Evolutionary conservation across 2,113 vertebrate genomes (phyloP).

Genomic region (Apistogramma diplotaenia): DNA sequence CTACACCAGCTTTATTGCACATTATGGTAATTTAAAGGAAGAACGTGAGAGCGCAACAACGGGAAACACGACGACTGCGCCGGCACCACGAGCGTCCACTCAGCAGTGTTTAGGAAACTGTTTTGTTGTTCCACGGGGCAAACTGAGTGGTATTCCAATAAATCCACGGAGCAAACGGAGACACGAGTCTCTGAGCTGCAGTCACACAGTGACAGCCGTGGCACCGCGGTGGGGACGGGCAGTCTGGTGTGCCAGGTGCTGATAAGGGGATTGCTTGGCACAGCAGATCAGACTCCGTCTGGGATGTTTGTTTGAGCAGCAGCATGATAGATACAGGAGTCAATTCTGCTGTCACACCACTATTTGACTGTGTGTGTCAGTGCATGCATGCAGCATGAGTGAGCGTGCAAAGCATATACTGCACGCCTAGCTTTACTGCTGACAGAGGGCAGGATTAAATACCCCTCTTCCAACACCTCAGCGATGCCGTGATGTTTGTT

Average conservation of each 20-base stretch:
- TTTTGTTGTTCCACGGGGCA: background rate
- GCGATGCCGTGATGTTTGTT: constrained; percentile 26
- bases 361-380: constrained; percentile 37
- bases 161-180: constrained; percentile 16
- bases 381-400: background rate
- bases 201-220: constrained; percentile 31
- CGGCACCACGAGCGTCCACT: background rate
- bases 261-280: constrained; percentile 74
- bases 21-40: constrained; percentile 36
- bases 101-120: background rate
- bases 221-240: constrained; percentile 54
- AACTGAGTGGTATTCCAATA: constrained; percentile 1
- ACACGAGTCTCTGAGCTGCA: constrained; percentile 34
- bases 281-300: constrained; percentile 38
- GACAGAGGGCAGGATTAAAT: constrained; percentile 34
- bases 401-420: background rate
- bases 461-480: background rate
- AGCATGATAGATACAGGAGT: constrained; percentile 23
- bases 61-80: background rate
- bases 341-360: constrained; percentile 11
- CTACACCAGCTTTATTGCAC: background rate
- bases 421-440: background rate
- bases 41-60: background rate
- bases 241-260: constrained; percentile 65
- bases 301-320: constrained; percentile 38